These are phyloP conservation scores for Acrobasis consociella DNA, from an alignment of 2,888 invertebrate genomes.

Conservation along the genomic window DNA sequence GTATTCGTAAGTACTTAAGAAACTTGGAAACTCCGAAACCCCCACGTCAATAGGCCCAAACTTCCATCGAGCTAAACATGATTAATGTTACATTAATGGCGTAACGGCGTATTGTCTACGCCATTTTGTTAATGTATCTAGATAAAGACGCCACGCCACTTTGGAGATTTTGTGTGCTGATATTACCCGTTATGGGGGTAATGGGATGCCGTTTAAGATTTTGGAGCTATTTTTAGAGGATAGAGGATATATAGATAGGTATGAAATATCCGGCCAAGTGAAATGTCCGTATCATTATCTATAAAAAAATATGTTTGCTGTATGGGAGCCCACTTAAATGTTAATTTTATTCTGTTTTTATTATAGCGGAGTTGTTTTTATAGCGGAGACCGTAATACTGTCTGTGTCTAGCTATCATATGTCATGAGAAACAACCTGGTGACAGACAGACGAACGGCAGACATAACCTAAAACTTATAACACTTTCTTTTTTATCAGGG, in stretches of 20 bases:
- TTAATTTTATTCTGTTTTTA: too few relatives aligned
- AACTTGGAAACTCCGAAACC: conserved; percentile 4
- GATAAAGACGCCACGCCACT: conserved; percentile 30
- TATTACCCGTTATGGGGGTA: conserved; percentile 4
- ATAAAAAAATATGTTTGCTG: too few relatives aligned
- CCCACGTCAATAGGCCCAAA: neutral
- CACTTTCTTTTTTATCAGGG: too few relatives aligned
- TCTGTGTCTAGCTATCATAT: too few relatives aligned
- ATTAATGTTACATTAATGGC: conserved; percentile 55
- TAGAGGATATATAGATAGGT: neutral
- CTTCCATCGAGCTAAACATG: conserved; percentile 31
- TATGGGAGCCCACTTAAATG: too few relatives aligned
- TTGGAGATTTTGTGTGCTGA: conserved; percentile 18
- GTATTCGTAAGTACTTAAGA: neutral
- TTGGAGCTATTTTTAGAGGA: neutral
- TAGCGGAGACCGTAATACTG: too few relatives aligned
- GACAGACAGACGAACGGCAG: too few relatives aligned
- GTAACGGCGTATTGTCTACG: conserved; percentile 46
- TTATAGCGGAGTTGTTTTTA: too few relatives aligned
- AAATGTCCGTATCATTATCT: too few relatives aligned
- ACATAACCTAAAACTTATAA: too few relatives aligned
- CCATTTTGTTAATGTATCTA: conserved; percentile 40
- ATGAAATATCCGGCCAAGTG: too few relatives aligned
- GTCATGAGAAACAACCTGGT: too few relatives aligned
- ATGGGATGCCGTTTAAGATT: neutral